These are phyloP conservation scores for Cygnus atratus DNA, from an alignment of 2,113 vertebrate species.

Conservation along the genomic window DNA sequence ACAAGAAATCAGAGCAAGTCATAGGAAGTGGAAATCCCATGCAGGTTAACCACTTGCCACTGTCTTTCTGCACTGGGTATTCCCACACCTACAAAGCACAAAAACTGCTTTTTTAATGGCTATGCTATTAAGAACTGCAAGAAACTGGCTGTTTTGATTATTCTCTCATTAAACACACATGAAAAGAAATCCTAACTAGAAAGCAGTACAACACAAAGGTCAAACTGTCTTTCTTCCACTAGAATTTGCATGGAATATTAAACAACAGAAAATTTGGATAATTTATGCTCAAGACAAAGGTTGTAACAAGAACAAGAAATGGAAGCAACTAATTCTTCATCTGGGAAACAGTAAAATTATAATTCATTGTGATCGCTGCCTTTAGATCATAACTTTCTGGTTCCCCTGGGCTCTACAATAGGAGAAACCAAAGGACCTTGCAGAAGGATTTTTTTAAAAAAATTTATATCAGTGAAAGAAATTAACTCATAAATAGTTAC, in stretches of 20 bases:
- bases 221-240: neutral
- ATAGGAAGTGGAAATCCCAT: neutral
- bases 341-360: slow-evolving; percentile 40
- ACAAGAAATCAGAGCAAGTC: neutral
- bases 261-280: neutral
- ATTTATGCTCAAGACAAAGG: slow-evolving; percentile 28
- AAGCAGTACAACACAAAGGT: neutral
- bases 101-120: neutral
- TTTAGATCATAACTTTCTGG: slow-evolving; percentile 50
- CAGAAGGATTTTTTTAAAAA: neutral
- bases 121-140: neutral
- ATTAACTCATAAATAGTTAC: slow-evolving; percentile 40
- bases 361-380: slow-evolving; percentile 15
- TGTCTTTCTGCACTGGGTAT: neutral
- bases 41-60: neutral
- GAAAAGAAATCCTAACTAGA: neutral
- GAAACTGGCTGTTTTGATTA: neutral
- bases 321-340: slow-evolving; percentile 35
- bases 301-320: slow-evolving; percentile 38
- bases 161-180: neutral
- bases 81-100: neutral
- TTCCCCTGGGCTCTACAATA: slow-evolving; percentile 35
- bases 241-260: neutral
- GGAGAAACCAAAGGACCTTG: slow-evolving; percentile 1
- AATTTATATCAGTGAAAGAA: slow-evolving; percentile 9